Evolutionary conservation across 2,113 vertebrate species (phyloP).

Genomic region (Cavia porcellus): DNA sequence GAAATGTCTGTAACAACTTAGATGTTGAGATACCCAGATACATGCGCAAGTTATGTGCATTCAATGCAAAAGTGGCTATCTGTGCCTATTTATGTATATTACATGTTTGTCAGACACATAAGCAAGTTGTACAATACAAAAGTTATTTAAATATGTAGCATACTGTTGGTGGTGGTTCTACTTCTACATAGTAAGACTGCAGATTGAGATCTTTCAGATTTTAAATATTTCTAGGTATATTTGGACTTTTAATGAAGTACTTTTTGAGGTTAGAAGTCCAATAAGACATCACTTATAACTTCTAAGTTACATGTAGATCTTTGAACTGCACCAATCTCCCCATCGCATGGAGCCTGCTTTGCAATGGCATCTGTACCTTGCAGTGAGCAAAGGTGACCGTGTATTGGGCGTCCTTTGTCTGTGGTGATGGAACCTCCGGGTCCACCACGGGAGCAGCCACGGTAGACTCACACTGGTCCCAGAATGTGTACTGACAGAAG

Average conservation of each 20-base stretch:
- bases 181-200: neutral
- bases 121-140: neutral
- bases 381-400: slow-evolving; percentile 96
- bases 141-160: neutral
- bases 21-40: neutral
- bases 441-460: slow-evolving; percentile 97
- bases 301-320: neutral
- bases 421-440: slow-evolving; percentile 93
- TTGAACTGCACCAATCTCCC: fast-evolving
- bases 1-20: neutral
- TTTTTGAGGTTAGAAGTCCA: neutral
- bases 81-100: neutral
- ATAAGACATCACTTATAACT: neutral
- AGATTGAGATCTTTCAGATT: neutral
- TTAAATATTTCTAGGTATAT: slow-evolving; percentile 12
- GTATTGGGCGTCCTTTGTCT: slow-evolving; percentile 93
- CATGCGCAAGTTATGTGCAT: neutral
- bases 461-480: slow-evolving; percentile 94
- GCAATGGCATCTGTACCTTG: slow-evolving; percentile 86
- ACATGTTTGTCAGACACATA: neutral
- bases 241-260: neutral
- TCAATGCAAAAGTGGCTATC: neutral
- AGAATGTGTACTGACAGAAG: slow-evolving; percentile 98
- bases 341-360: fast-evolving
- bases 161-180: neutral